Conservation (phyloP, 1,140 invertebrate genomes). For the Sitobion miscanthi region DNA sequence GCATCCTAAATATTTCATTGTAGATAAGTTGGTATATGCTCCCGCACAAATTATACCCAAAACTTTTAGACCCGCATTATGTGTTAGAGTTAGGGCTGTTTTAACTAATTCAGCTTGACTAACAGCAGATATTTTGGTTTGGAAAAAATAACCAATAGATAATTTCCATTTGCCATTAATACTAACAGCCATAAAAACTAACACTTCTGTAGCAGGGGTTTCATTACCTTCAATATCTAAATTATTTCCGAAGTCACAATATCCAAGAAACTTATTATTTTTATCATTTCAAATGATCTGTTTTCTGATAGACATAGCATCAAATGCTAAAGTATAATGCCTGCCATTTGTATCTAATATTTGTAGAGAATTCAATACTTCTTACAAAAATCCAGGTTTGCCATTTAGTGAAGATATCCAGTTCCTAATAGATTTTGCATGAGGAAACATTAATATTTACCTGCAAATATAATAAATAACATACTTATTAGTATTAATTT, state of each 20-base stretch:
- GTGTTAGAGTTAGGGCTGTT: background rate
- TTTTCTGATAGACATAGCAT: background rate
- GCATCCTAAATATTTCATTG: slow-evolving; percentile 20
- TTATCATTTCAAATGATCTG: background rate
- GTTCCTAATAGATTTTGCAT: background rate
- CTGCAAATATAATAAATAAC: too few species aligned
- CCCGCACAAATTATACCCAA: slow-evolving; percentile 1
- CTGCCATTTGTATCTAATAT: background rate
- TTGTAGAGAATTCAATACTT: background rate
- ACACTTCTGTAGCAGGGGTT: background rate
- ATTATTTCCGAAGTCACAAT: background rate
- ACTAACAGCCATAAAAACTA: background rate
- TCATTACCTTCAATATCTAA: background rate
- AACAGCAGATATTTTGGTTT: slow-evolving; percentile 12
- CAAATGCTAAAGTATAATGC: background rate
- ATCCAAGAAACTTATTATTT: background rate
- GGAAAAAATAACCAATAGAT: background rate
- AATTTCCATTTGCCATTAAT: slow-evolving; percentile 9
- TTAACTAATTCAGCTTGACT: background rate
- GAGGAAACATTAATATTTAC: too few species aligned
- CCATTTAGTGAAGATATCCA: background rate
- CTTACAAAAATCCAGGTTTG: background rate
- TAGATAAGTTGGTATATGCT: background rate
- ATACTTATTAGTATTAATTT: too few species aligned
- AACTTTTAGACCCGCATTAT: slow-evolving; percentile 22